Percentiles rank a stretch among this genome's conserved stretches.
These are phyloP conservation scores for Neomonachus schauinslandi DNA, from an alignment of 2,113 vertebrate species.

Conservation along the genomic window DNA sequence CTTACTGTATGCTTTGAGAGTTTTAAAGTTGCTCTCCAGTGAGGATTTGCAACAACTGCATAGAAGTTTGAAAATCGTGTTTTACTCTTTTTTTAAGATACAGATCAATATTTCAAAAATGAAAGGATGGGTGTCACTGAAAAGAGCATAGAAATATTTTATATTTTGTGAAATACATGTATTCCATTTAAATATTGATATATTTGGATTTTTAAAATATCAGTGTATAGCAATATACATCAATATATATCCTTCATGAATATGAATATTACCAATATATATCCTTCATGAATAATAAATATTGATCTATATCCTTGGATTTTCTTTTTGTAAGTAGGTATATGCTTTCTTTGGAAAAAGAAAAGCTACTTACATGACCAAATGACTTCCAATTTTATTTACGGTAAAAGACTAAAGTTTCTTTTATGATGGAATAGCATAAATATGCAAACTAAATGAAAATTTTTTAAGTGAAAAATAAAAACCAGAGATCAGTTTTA, in stretches of 20 bases:
- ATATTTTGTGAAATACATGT: constrained; percentile 6
- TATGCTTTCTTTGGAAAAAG: neutral
- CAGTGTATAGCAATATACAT: neutral
- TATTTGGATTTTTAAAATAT: neutral
- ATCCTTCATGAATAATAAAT: constrained; percentile 11
- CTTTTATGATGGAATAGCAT: neutral
- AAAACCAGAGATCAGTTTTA: constrained; percentile 35
- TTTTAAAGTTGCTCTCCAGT: constrained; percentile 18
- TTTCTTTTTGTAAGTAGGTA: neutral
- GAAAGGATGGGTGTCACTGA: neutral
- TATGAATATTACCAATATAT: neutral
- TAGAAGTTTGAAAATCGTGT: constrained; percentile 31
- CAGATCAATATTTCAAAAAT: constrained; percentile 7
- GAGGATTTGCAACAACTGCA: constrained; percentile 27
- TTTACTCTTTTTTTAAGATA: constrained; percentile 26
- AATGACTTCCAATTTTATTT: neutral
- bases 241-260: neutral
- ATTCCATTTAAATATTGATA: constrained; percentile 34
- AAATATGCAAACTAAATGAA: neutral
- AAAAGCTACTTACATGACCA: neutral
- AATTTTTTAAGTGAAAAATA: constrained; percentile 45
- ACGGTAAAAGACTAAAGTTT: constrained; percentile 1
- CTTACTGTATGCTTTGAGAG: neutral
- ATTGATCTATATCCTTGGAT: neutral
- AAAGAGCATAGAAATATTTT: neutral